Conservation (phyloP, 2,797 vertebrate species). For the Novumbra hubbsi region DNA sequence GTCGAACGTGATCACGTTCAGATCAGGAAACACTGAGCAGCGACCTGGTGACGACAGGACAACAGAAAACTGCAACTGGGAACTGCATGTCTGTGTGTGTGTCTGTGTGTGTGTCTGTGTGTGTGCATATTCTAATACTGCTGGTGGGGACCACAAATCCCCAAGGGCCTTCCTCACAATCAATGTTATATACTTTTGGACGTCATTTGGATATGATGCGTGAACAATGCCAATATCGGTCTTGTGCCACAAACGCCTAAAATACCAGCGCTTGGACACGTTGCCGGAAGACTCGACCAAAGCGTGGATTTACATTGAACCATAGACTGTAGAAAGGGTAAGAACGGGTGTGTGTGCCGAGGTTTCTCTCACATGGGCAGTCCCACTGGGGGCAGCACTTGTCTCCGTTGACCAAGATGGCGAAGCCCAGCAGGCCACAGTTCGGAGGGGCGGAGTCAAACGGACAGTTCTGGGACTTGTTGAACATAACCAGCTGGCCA, state of each 20-base stretch:
- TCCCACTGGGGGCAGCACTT: slow-evolving; percentile 95
- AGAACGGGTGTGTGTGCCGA: background rate
- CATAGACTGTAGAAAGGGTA: no score
- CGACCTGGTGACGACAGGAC: slow-evolving; percentile 76
- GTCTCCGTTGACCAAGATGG: slow-evolving; percentile 86
- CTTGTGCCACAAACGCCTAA: no score
- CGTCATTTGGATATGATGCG: no score
- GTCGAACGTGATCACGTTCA: slow-evolving; percentile 92
- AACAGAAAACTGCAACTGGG: background rate
- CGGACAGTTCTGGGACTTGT: slow-evolving; percentile 91
- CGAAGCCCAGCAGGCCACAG: slow-evolving; percentile 91
- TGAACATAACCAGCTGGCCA: slow-evolving; percentile 87
- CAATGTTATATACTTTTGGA: no score
- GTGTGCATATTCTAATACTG: background rate
- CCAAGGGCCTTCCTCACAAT: no score
- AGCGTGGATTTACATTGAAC: no score
- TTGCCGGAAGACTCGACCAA: no score
- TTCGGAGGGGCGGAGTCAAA: slow-evolving; percentile 77
- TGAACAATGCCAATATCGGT: no score
- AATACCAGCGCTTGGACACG: no score
- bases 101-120: background rate
- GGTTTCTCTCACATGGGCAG: slow-evolving; percentile 88
- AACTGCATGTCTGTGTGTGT: background rate
- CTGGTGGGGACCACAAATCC: no score
- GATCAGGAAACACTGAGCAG: slow-evolving; percentile 92